Base-by-base conservation (phyloP, 2,888 invertebrate species). In the Pogonocherus hispidulus region DNA sequence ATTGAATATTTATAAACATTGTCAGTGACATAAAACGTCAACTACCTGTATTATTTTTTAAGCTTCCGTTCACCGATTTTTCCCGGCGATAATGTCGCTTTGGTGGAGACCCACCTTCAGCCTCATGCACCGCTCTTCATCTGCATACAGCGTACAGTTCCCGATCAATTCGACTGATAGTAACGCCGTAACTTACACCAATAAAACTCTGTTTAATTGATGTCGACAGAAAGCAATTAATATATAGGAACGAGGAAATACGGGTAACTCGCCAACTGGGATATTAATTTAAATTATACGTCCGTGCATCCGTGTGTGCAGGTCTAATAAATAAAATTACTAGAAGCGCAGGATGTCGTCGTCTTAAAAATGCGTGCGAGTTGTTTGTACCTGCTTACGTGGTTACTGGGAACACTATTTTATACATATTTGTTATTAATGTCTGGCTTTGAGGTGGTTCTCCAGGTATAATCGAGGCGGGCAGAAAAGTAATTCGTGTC, bases 141-240 rank as follows among this genome's bases (percentile, higher is more conserved):
- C 32, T 35, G 41, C 41, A 32, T 8, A 2, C 49, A 51, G 23
- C 23, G 49, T 51, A 22, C n/a, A 32, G 32, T 35, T 35, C 14
- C n/a, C 41, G 41, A 41, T 52, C 18, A 51, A 16, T 27, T 9
- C 18, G 16, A 19, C 16, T 19, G 52, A 52, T 52, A 52, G 18
- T 4, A 32, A 32, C 32, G 16, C 11, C 18, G 16, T 47, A 22
- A 60, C 22, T 8, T 46, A 47, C 60, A 27, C 23, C 60, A 60
- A 60, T 60, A 60, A 49, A 49, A 23, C 14, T 47, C 19, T 16
- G 16, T 56, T 16, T 56, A 60, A 60, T 60, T 46, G 46, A 60
- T 47, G 60, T 18, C 49, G 60, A 49, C 60, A 23, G 16, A 47
- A n/a, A 27, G 46, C 44, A 56, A 56, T 56, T 56, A 56, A 56